Percentiles rank a stretch among this genome's conserved stretches.
Evolutionary conservation across 2,888 invertebrate genomes (phyloP).

Genomic region (Caenorhabditis angaria): DNA sequence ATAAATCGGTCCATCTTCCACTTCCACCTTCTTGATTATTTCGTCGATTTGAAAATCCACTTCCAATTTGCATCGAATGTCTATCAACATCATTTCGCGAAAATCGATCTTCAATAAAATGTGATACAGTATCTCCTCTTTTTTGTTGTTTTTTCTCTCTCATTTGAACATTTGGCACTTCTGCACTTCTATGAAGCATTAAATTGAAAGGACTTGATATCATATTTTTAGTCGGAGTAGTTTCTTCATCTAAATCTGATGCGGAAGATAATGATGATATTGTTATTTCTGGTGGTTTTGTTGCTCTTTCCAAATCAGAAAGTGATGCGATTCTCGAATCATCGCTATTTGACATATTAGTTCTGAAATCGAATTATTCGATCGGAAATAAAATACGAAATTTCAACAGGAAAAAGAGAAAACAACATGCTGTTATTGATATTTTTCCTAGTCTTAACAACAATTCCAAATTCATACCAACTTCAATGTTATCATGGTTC

Average conservation of each 20-base stretch:
- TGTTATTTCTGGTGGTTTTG: not conserved
- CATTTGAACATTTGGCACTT: slow-evolving; percentile 18
- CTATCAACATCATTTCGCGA: slow-evolving; percentile 43
- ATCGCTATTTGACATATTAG: no score
- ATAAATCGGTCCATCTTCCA: slow-evolving; percentile 47
- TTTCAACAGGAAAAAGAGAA: not conserved
- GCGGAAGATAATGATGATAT: not conserved
- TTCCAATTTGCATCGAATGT: slow-evolving; percentile 49
- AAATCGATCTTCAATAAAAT: slow-evolving; percentile 28
- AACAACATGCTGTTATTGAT: not conserved
- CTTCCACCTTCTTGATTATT: slow-evolving; percentile 28
- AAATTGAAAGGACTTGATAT: slow-evolving; percentile 17
- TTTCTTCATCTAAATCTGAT: slow-evolving; percentile 18
- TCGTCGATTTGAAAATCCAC: slow-evolving; percentile 39
- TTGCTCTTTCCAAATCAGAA: slow-evolving; percentile 18
- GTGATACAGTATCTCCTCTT: slow-evolving; percentile 25
- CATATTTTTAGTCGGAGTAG: slow-evolving; percentile 24
- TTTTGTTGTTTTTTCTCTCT: slow-evolving; percentile 18
- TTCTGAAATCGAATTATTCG: slow-evolving; percentile 1
- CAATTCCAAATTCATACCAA: not conserved
- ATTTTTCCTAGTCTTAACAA: not conserved
- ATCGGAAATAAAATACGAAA: no score
- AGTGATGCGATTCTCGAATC: slow-evolving; percentile 31
- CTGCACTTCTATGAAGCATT: slow-evolving; percentile 11
- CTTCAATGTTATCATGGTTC: no score